phyloP scores from a whole-genome alignment of 2,797 vertebrate genomes.

The Cyclura pinguis region DNA sequence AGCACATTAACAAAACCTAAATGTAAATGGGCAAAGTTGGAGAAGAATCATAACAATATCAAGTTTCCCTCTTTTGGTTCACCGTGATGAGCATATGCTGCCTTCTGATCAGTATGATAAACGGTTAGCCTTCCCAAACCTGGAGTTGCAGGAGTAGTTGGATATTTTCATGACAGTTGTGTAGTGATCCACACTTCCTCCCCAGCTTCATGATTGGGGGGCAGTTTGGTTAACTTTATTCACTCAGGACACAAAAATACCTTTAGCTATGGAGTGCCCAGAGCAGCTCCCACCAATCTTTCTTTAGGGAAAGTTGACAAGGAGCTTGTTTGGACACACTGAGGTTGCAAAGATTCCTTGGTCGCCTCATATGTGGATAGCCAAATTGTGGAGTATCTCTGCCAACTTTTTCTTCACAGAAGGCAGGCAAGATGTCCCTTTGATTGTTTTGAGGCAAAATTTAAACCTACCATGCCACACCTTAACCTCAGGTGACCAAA shows the following conservation, averaged over 20 bases:
- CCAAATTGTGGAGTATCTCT: background rate
- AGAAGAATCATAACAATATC: background rate
- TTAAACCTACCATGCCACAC: background rate
- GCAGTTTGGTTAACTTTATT: background rate
- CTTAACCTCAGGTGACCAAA: background rate
- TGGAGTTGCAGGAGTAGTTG: background rate
- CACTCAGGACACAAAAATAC: background rate
- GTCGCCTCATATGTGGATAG: background rate
- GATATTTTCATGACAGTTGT: background rate
- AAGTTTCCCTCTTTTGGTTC: too few relatives aligned
- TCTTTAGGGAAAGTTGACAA: background rate
- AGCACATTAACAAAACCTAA: background rate
- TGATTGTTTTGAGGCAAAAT: background rate
- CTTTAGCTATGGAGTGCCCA: background rate
- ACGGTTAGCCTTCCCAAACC: too few relatives aligned
- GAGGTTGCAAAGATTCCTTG: background rate
- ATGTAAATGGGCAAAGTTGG: background rate
- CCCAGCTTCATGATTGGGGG: background rate
- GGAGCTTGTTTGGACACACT: background rate
- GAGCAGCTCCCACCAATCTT: background rate
- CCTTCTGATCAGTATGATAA: too few relatives aligned
- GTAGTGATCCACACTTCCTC: background rate
- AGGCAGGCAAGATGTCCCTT: background rate
- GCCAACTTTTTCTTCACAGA: background rate
- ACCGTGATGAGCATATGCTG: too few relatives aligned